Percentiles rank a stretch among this genome's conserved stretches.
Conservation (phyloP, 2,113 vertebrate species). For the Mesitornis unicolor region DNA sequence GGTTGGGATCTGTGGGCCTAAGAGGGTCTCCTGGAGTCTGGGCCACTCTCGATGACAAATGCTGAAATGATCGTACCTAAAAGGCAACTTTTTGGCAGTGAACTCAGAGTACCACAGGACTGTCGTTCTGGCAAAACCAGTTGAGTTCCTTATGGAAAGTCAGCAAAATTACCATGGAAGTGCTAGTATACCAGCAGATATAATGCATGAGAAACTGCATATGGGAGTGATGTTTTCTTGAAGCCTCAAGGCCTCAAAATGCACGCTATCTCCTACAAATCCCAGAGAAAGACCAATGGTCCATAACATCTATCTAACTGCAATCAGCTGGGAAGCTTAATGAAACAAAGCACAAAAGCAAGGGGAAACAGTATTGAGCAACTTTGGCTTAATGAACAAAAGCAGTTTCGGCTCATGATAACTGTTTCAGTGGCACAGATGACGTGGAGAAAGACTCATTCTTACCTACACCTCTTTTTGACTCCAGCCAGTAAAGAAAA, state of each 20-base stretch:
- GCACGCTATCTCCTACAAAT: rapidly evolving
- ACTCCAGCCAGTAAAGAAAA: neutral
- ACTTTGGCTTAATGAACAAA: slow-evolving; percentile 56
- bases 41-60: neutral
- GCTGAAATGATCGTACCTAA: neutral
- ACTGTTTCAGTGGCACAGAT: neutral
- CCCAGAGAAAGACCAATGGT: neutral
- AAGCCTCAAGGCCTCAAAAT: neutral
- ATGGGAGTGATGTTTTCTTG: neutral
- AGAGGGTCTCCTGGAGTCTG: neutral
- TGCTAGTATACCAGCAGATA: neutral
- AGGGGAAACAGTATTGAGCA: neutral
- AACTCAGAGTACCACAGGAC: neutral
- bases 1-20: neutral
- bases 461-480: neutral
- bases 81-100: neutral
- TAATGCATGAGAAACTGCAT: neutral
- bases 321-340: neutral
- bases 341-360: neutral
- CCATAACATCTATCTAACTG: neutral
- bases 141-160: neutral
- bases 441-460: neutral
- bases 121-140: neutral
- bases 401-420: neutral
- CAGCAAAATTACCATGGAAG: neutral